Evolutionary conservation across 2,888 invertebrate species (phyloP).

Genomic region (Callyntrura sp.): DNA sequence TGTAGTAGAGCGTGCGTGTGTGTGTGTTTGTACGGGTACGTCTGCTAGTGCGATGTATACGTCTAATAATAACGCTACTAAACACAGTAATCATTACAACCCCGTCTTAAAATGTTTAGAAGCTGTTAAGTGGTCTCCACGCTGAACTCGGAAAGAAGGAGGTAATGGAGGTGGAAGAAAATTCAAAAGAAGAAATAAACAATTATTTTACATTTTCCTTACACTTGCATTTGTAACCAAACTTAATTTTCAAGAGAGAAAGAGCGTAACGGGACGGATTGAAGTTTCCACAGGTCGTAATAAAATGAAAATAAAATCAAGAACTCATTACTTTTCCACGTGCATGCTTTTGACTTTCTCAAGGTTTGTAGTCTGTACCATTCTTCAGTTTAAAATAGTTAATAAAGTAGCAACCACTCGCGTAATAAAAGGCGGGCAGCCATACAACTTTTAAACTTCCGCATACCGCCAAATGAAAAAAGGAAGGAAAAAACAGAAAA

Average conservation of each 20-base stretch:
- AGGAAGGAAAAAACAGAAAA: not conserved
- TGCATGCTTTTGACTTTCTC: not conserved
- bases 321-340: not conserved
- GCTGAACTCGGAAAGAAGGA: constrained; percentile 34
- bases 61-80: constrained; percentile 1
- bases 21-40: too few relatives aligned
- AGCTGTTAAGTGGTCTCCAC: constrained; percentile 3
- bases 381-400: not conserved
- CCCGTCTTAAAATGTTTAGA: not conserved
- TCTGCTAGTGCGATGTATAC: not conserved
- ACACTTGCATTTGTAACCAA: too few relatives aligned
- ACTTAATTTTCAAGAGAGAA: not conserved
- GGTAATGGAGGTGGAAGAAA: constrained; percentile 20
- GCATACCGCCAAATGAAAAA: not conserved
- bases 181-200: constrained; percentile 42
- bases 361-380: not conserved
- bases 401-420: not conserved
- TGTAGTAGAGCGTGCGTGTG: not conserved
- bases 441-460: not conserved
- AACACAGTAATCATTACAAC: constrained; percentile 18
- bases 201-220: constrained; percentile 36
- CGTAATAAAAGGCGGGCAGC: not conserved
- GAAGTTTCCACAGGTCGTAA: not conserved
- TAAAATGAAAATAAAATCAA: constrained; percentile 30
- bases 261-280: not conserved